A percentile compares a stretch with the other conserved stretches of the same genome.
Conservation (phyloP, 2,888 invertebrate genomes). For the Julus scanicus region DNA sequence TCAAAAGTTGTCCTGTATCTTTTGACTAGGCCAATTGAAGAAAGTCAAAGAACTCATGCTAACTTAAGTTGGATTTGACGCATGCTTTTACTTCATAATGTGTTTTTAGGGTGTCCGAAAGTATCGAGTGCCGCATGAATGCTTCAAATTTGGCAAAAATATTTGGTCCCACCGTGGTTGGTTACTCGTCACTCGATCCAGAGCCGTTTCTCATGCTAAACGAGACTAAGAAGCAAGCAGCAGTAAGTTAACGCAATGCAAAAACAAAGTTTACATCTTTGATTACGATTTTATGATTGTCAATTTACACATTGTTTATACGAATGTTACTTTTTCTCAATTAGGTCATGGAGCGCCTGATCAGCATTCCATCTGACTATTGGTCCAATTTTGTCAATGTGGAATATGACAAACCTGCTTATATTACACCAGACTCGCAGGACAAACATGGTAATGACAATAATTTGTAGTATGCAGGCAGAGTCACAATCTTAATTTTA, state of each 20-base stretch:
- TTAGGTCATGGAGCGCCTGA: constrained; percentile 76
- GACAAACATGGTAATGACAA: neutral
- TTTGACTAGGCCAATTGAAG: too few relatives aligned
- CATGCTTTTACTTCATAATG: neutral
- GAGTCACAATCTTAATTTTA: neutral
- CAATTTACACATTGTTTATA: too few relatives aligned
- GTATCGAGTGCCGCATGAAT: constrained; percentile 91
- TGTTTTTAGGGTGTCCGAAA: constrained; percentile 78
- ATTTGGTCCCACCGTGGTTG: constrained; percentile 94
- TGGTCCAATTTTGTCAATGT: constrained; percentile 78
- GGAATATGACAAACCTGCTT: constrained; percentile 25
- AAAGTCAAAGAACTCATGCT: too few relatives aligned
- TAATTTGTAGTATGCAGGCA: neutral
- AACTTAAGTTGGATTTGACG: neutral
- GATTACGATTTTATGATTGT: too few relatives aligned
- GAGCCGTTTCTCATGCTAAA: constrained; percentile 75
- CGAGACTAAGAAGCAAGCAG: constrained; percentile 78
- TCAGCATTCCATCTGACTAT: constrained; percentile 79
- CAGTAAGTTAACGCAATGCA: constrained; percentile 59
- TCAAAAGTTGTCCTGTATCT: too few relatives aligned
- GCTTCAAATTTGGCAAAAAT: constrained; percentile 87
- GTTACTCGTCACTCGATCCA: constrained; percentile 82
- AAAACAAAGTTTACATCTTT: neutral
- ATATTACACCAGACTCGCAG: constrained; percentile 3
- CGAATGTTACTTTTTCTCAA: neutral